These are phyloP conservation scores for Meriones unguiculatus DNA, from an alignment of 2,113 vertebrate genomes.

Conservation along the genomic window DNA sequence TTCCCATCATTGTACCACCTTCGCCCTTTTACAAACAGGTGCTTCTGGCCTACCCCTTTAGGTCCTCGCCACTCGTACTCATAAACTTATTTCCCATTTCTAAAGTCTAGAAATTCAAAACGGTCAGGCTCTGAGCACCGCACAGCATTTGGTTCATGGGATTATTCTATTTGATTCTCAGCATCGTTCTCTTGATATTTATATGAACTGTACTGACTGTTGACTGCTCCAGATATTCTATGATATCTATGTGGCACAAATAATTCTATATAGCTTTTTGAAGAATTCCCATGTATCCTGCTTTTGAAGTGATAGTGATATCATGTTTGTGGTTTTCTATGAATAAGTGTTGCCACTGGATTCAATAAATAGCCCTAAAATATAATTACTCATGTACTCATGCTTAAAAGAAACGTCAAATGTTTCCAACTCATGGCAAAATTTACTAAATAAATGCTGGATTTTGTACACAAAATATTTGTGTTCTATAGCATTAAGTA, in stretches of 20 bases:
- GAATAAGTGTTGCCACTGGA: background rate
- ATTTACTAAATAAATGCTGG: background rate
- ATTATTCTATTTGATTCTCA: background rate
- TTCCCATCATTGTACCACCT: background rate
- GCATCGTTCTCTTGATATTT: background rate
- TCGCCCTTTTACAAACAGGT: background rate
- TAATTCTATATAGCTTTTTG: background rate
- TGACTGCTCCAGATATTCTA: background rate
- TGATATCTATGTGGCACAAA: background rate
- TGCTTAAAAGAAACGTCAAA: background rate
- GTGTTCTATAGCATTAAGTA: background rate
- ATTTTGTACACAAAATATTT: background rate
- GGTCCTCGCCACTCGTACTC: background rate
- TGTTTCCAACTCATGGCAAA: background rate
- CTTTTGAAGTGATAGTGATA: background rate
- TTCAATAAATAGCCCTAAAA: background rate
- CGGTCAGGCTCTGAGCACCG: background rate
- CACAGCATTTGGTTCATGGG: background rate
- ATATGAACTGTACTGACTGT: background rate
- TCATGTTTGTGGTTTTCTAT: background rate
- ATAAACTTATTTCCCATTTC: background rate
- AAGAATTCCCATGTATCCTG: background rate
- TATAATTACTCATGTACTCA: background rate
- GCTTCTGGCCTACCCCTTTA: background rate
- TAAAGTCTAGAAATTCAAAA: background rate